Conservation (phyloP, 1,140 invertebrate species). For the Eriosoma lanigerum region DNA sequence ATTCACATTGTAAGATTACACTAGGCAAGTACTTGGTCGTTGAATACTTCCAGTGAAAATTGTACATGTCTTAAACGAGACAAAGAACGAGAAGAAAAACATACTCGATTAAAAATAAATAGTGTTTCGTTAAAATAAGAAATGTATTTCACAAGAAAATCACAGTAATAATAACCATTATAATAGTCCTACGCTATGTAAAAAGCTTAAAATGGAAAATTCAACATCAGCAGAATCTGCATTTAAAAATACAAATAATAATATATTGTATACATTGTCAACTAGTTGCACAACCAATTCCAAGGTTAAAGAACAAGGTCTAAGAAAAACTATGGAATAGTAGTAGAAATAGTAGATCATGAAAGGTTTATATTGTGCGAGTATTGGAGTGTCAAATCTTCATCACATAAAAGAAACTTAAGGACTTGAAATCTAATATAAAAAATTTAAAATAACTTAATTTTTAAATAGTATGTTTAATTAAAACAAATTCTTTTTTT, state of each 20-base stretch:
- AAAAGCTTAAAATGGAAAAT: conserved; percentile 30
- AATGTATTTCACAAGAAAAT: conserved; percentile 16
- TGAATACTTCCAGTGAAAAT: conserved; percentile 70
- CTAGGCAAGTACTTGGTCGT: conserved; percentile 66
- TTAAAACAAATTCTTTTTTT: too few relatives aligned
- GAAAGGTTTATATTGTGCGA: too few relatives aligned
- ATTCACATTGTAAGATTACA: conserved; percentile 71
- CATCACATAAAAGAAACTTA: too few relatives aligned
- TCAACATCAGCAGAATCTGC: neutral
- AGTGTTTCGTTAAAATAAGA: conserved; percentile 32
- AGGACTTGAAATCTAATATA: too few relatives aligned
- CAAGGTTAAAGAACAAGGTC: too few relatives aligned
- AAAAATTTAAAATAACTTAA: too few relatives aligned
- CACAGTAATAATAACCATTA: neutral
- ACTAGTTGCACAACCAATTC: too few relatives aligned
- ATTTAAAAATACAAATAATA: neutral
- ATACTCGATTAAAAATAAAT: conserved; percentile 27
- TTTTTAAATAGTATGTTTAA: too few relatives aligned
- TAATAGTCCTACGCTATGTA: neutral
- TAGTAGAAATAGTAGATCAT: too few relatives aligned
- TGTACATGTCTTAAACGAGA: conserved; percentile 82
- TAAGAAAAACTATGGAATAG: too few relatives aligned
- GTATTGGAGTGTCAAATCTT: too few relatives aligned
- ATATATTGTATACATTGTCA: neutral
- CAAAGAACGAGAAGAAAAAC: conserved; percentile 68